Conservation (phyloP, 2,888 invertebrate species). For the Agrypnus murinus region DNA sequence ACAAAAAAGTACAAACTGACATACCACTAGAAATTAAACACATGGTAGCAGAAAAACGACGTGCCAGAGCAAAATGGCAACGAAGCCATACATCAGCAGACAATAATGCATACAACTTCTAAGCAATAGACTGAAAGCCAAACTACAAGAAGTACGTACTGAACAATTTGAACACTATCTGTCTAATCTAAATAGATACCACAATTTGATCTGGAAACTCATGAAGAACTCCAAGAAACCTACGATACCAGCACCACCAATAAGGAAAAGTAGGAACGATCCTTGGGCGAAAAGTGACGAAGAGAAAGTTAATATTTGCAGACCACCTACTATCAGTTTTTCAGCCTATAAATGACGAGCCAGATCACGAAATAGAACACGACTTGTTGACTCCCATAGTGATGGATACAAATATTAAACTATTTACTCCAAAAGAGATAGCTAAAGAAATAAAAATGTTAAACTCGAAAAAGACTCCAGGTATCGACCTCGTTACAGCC, state of each 20-base stretch:
- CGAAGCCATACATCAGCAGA: too few relatives aligned
- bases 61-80: too few relatives aligned
- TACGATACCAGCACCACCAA: not conserved
- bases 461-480: conserved; percentile 17
- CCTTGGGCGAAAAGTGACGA: too few relatives aligned
- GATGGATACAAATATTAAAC: too few relatives aligned
- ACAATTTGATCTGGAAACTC: conserved; percentile 12
- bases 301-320: conserved; percentile 3
- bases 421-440: too few relatives aligned
- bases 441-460: too few relatives aligned
- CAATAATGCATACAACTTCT: not conserved
- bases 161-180: not conserved
- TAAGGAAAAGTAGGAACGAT: not conserved
- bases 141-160: not conserved
- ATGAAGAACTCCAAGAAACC: not conserved
- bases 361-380: too few relatives aligned
- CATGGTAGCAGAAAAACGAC: too few relatives aligned
- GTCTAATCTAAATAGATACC: conserved; percentile 7
- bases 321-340: conserved; percentile 8
- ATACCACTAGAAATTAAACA: too few relatives aligned
- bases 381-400: too few relatives aligned
- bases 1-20: conserved; percentile 16
- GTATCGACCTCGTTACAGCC: conserved; percentile 6
- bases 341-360: too few relatives aligned
- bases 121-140: conserved; percentile 8